Conservation (phyloP, 2,888 invertebrate species). For the Tetranychus piercei region DNA sequence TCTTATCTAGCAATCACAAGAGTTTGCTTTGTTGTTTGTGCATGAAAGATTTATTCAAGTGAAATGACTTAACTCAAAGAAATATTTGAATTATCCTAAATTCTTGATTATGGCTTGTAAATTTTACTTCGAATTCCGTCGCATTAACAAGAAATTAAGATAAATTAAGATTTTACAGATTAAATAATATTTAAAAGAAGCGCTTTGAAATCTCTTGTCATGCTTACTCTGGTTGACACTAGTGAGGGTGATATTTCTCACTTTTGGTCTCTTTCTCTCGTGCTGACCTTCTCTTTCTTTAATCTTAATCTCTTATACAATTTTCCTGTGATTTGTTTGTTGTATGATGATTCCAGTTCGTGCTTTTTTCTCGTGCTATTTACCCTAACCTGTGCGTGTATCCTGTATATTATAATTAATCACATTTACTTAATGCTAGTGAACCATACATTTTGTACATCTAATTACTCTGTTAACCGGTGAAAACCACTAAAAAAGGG, state of each 20-base stretch:
- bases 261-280: constrained; percentile 9
- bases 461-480: not conserved
- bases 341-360: too few species aligned
- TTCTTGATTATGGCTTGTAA: too few species aligned
- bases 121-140: too few species aligned
- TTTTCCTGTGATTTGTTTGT: too few species aligned
- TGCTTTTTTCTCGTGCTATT: not conserved
- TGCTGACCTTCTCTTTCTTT: constrained; percentile 3
- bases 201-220: not conserved
- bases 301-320: not conserved
- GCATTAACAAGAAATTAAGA: too few species aligned
- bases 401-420: not conserved
- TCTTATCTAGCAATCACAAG: too few species aligned
- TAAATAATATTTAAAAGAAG: not conserved
- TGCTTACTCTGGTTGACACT: not conserved
- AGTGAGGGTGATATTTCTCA: not conserved
- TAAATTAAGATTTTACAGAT: too few species aligned
- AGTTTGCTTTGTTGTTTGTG: too few species aligned
- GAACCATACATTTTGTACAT: not conserved
- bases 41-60: too few species aligned
- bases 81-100: too few species aligned
- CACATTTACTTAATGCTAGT: not conserved
- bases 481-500: not conserved
- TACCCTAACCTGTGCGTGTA: not conserved
- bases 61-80: too few species aligned